phyloP scores from a whole-genome alignment of 1,140 invertebrate genomes.

The Hydropsyche tenuis region DNA sequence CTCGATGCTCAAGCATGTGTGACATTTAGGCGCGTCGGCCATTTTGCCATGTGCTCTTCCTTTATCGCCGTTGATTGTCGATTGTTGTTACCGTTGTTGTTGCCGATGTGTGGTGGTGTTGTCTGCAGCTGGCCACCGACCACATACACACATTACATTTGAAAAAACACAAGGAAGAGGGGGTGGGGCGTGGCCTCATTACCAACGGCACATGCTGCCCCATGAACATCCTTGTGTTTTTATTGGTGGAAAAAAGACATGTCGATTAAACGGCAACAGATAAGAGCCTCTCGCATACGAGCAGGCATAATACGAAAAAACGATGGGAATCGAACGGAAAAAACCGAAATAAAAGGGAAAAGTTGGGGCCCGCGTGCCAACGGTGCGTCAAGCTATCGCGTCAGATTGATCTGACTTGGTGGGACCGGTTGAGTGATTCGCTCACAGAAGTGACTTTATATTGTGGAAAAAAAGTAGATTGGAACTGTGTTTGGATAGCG shows the following conservation, averaged over 20 bases:
- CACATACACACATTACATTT: neutral
- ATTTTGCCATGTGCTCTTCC: constrained; percentile 8
- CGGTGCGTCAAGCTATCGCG: neutral
- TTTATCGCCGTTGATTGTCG: neutral
- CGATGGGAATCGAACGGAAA: too few species aligned
- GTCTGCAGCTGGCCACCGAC: constrained; percentile 36
- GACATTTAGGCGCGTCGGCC: constrained; percentile 29
- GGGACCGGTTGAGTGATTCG: too few species aligned
- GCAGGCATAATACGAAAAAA: too few species aligned
- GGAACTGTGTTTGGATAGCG: too few species aligned
- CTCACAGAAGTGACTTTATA: too few species aligned
- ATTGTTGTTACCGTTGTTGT: constrained; percentile 41
- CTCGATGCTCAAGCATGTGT: constrained; percentile 24
- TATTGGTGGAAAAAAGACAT: constrained; percentile 3
- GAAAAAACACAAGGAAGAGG: too few species aligned
- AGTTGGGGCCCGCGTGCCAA: neutral
- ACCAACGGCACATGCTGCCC: constrained; percentile 22
- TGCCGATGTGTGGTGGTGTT: constrained; percentile 28
- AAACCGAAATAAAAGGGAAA: neutral
- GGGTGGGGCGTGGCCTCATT: constrained; percentile 38
- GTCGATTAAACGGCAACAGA: neutral
- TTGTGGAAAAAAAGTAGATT: too few species aligned
- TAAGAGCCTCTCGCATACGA: too few species aligned
- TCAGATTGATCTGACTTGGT: too few species aligned
- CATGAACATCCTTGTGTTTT: neutral